phyloP scores from a whole-genome alignment of 2,888 invertebrate genomes.

The Agonopterix heracliana region DNA sequence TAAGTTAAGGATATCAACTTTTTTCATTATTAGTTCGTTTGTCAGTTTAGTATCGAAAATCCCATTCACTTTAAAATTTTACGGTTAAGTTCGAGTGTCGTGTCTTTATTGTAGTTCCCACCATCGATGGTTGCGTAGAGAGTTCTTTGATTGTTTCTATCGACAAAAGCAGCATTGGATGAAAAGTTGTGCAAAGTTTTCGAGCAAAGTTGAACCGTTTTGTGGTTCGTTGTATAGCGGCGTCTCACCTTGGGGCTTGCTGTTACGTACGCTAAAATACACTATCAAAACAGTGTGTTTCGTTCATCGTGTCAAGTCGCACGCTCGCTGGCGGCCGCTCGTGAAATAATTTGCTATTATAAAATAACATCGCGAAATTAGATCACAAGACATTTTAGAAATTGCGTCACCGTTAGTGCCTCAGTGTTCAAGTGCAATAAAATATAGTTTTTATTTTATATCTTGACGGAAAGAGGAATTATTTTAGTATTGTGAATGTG shows the following conservation, averaged over 20 bases:
- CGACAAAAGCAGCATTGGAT: constrained; percentile 32
- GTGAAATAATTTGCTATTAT: constrained; percentile 17
- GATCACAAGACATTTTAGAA: constrained; percentile 12
- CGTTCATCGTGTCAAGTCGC: constrained; percentile 38
- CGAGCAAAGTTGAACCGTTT: constrained; percentile 37
- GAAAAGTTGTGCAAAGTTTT: constrained; percentile 23
- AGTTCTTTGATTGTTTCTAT: no score
- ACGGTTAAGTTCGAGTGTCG: background rate
- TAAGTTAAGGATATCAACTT: constrained; percentile 44
- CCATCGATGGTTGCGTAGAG: background rate
- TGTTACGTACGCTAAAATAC: constrained; percentile 67
- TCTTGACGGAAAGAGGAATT: constrained; percentile 5
- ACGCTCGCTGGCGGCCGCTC: constrained; percentile 34
- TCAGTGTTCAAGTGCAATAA: constrained; percentile 20
- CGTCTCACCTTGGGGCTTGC: constrained; percentile 63
- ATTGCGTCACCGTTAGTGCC: constrained; percentile 27
- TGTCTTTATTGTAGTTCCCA: background rate
- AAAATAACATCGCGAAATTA: constrained; percentile 25
- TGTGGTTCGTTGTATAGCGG: constrained; percentile 38
- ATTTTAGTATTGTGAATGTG: constrained; percentile 38
- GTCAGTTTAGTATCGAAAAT: constrained; percentile 11
- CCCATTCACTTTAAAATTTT: constrained; percentile 27
- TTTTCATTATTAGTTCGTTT: constrained; percentile 16
- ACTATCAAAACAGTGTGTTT: constrained; percentile 70
- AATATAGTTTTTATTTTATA: constrained; percentile 1